Percentiles rank a stretch among this genome's conserved stretches.
Conservation (phyloP, 2,797 vertebrate species). For the Enteromius trimaculatus region DNA sequence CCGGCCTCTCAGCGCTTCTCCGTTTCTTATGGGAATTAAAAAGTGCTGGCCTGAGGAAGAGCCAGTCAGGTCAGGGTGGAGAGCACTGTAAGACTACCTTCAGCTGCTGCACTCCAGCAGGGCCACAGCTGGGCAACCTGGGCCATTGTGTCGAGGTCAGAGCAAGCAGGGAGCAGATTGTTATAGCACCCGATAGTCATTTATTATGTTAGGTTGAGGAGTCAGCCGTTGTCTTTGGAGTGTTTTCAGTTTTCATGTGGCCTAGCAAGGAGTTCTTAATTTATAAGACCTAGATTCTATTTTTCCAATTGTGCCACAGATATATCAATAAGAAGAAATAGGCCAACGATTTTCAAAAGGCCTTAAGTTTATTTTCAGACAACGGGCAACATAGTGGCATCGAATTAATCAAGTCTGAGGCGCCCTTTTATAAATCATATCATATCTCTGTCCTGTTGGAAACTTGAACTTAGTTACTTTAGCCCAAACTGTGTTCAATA, state of each 20-base stretch:
- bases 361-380: slow-evolving; percentile 58
- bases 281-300: slow-evolving; percentile 63
- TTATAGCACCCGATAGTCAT: slow-evolving; percentile 75
- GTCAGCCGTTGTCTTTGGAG: slow-evolving; percentile 56
- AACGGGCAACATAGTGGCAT: slow-evolving; percentile 45
- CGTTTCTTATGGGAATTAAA: slow-evolving; percentile 77
- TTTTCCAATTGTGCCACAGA: slow-evolving; percentile 63
- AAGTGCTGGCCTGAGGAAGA: slow-evolving; percentile 75
- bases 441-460: slow-evolving; percentile 54
- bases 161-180: slow-evolving; percentile 75
- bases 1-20: slow-evolving; percentile 68
- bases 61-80: slow-evolving; percentile 72
- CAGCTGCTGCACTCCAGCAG: slow-evolving; percentile 76
- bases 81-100: slow-evolving; percentile 78
- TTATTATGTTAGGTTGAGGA: slow-evolving; percentile 72
- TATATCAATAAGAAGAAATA: slow-evolving; percentile 63
- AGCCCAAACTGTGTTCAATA: slow-evolving; percentile 49
- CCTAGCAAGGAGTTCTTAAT: slow-evolving; percentile 60
- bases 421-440: slow-evolving; percentile 61
- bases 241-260: slow-evolving; percentile 53
- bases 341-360: slow-evolving; percentile 59
- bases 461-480: slow-evolving; percentile 55
- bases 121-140: slow-evolving; percentile 73
- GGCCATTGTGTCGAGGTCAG: slow-evolving; percentile 79
- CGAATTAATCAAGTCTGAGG: slow-evolving; percentile 59